Evolutionary conservation across 2,888 invertebrate genomes (phyloP).

Genomic region (Drosophila ustulata): DNA sequence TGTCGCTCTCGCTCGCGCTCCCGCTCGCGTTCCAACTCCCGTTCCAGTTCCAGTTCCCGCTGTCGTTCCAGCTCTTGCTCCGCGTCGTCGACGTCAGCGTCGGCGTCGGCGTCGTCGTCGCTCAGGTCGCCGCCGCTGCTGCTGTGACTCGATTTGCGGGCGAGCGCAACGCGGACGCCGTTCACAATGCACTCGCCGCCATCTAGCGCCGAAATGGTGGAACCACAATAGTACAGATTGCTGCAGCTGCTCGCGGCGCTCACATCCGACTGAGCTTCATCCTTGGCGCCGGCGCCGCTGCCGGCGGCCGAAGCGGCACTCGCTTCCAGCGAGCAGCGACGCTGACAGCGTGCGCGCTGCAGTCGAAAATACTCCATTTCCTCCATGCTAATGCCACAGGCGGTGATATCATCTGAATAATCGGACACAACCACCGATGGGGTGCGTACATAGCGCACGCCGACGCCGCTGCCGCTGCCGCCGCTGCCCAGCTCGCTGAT

Average conservation of each 20-base stretch:
- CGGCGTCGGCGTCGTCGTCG: conserved; percentile 66
- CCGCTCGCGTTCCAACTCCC: conserved; percentile 31
- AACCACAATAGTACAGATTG: conserved; percentile 87
- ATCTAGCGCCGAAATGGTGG: conserved; percentile 86
- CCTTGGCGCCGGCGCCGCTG: conserved; percentile 54
- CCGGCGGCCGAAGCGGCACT: conserved; percentile 58
- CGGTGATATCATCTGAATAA: conserved; percentile 90
- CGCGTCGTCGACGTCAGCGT: conserved; percentile 67
- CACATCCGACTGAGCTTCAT: conserved; percentile 86
- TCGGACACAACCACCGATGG: conserved; percentile 95
- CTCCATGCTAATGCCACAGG: conserved; percentile 87
- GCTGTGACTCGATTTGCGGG: conserved; percentile 87
- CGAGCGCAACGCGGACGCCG: conserved; percentile 87
- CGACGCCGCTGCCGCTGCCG: conserved; percentile 83
- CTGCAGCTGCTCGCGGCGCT: conserved; percentile 87
- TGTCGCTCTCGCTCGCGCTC: conserved; percentile 39
- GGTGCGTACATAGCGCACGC: conserved; percentile 89
- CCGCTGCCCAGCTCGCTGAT: conserved; percentile 85
- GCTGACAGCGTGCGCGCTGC: conserved; percentile 84
- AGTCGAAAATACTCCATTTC: conserved; percentile 87
- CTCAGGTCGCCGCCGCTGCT: conserved; percentile 85
- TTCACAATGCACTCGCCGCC: conserved; percentile 85
- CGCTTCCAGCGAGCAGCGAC: conserved; percentile 83
- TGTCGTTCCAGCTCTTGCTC: conserved; percentile 33
- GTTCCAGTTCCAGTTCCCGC: conserved; percentile 16